phyloP scores from a whole-genome alignment of 1,140 invertebrate species.

The Palaemon carinicauda region DNA sequence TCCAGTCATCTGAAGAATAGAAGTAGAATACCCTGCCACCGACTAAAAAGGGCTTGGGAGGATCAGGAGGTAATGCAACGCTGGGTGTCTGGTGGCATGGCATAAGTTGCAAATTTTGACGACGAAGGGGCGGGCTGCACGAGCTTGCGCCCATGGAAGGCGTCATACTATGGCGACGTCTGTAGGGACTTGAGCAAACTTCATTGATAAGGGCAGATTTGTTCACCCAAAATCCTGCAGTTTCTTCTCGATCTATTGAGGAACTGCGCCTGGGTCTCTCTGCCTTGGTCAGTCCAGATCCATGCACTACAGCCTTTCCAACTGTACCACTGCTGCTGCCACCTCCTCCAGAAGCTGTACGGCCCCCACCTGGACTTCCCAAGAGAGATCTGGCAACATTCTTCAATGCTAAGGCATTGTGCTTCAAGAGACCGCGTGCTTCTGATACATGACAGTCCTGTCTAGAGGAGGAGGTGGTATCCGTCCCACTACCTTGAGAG shows the following conservation, averaged over 20 bases:
- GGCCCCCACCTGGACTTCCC: not conserved
- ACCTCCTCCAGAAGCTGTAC: not conserved
- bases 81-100: not conserved
- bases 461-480: not conserved
- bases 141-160: not conserved
- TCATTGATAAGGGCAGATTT: not conserved
- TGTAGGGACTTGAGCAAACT: constrained; percentile 22
- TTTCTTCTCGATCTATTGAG: too few species aligned
- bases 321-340: not conserved
- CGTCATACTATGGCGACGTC: constrained; percentile 18
- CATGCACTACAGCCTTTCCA: too few species aligned
- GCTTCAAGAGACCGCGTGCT: not conserved
- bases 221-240: constrained; percentile 1
- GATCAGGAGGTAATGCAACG: not conserved
- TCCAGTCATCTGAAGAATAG: constrained; percentile 40
- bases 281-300: too few species aligned
- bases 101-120: not conserved
- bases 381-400: not conserved
- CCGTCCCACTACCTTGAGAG: not conserved
- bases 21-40: constrained; percentile 25
- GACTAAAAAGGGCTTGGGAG: constrained; percentile 27
- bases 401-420: not conserved
- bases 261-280: too few species aligned
- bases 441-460: not conserved
- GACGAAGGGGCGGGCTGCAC: not conserved